Evolutionary conservation across 2,797 vertebrate species (phyloP).

Genomic region (Microctenopoma lineatum): DNA sequence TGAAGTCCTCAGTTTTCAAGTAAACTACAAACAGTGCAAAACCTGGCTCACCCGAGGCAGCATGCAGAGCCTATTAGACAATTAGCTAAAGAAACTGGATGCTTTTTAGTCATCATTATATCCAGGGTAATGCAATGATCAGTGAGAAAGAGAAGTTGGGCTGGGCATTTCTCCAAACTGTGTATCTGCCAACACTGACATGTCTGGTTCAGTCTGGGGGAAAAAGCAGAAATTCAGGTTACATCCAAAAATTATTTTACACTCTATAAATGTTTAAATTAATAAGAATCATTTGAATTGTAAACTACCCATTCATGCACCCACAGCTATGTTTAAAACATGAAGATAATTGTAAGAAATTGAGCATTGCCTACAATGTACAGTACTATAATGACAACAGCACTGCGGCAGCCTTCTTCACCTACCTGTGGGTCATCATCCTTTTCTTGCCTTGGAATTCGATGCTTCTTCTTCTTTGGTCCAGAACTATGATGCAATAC

Average conservation of each 20-base stretch:
- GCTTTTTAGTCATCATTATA: constrained; percentile 20
- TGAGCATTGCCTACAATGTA: neutral
- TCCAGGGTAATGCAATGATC: constrained; percentile 50
- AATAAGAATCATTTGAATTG: neutral
- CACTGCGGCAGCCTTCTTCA: neutral
- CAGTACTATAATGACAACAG: neutral
- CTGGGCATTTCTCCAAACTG: constrained; percentile 83
- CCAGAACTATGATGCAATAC: constrained; percentile 66
- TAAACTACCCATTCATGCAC: neutral
- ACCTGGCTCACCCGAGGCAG: constrained; percentile 15
- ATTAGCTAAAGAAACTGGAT: neutral
- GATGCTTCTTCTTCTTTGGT: constrained; percentile 82
- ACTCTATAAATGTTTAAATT: constrained; percentile 2
- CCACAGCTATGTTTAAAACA: neutral
- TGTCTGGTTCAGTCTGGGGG: constrained; percentile 77
- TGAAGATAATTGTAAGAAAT: neutral
- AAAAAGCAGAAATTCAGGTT: constrained; percentile 38
- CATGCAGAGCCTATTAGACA: constrained; percentile 12
- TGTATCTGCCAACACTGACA: constrained; percentile 75
- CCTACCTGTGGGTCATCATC: constrained; percentile 81
- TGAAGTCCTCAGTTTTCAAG: constrained; percentile 29
- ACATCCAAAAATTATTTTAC: constrained; percentile 12
- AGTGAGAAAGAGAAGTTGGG: constrained; percentile 82
- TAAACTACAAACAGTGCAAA: constrained; percentile 34
- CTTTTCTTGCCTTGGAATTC: constrained; percentile 78